A percentile compares a stretch with the other conserved stretches of the same genome.
phyloP scores from a whole-genome alignment of 1,140 invertebrate species.

The Oedothorax gibbosus region DNA sequence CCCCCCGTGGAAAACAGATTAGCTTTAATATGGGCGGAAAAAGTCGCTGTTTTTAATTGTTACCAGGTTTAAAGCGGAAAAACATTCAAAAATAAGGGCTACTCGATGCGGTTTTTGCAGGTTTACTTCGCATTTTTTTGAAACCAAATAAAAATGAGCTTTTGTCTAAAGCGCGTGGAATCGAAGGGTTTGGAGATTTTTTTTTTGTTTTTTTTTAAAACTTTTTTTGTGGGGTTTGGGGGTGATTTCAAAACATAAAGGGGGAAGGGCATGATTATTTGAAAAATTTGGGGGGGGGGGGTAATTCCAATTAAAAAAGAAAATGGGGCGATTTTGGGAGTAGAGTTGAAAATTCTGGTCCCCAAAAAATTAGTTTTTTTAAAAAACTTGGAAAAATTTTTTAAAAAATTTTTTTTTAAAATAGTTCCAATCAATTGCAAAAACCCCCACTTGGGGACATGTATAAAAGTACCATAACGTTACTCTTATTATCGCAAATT shows the following conservation, averaged over 20 bases:
- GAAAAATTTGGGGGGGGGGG: constrained; percentile 42
- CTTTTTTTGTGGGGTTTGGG: constrained; percentile 35
- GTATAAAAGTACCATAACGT: too few species aligned
- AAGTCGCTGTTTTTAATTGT: constrained; percentile 37
- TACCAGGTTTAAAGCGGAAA: constrained; percentile 35
- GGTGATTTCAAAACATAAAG: constrained; percentile 50
- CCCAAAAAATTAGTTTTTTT: too few species aligned
- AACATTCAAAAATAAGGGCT: constrained; percentile 40
- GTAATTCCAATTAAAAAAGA: constrained; percentile 44
- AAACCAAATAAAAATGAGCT: constrained; percentile 33
- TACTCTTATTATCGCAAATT: too few species aligned
- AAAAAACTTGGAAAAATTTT: too few species aligned
- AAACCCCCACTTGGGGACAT: too few species aligned
- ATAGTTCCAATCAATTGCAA: too few species aligned
- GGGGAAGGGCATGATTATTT: constrained; percentile 45
- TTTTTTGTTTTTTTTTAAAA: constrained; percentile 30
- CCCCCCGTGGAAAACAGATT: constrained; percentile 43
- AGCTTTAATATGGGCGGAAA: constrained; percentile 45
- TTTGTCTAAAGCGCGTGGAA: constrained; percentile 53
- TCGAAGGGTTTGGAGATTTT: constrained; percentile 27
- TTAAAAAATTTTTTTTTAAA: too few species aligned
- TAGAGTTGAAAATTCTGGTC: constrained; percentile 14
- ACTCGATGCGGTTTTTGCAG: constrained; percentile 48
- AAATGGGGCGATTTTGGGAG: constrained; percentile 42
- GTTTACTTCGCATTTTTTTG: constrained; percentile 18